phyloP scores from a whole-genome alignment of 2,888 invertebrate species.

The Drosophila emarginata region DNA sequence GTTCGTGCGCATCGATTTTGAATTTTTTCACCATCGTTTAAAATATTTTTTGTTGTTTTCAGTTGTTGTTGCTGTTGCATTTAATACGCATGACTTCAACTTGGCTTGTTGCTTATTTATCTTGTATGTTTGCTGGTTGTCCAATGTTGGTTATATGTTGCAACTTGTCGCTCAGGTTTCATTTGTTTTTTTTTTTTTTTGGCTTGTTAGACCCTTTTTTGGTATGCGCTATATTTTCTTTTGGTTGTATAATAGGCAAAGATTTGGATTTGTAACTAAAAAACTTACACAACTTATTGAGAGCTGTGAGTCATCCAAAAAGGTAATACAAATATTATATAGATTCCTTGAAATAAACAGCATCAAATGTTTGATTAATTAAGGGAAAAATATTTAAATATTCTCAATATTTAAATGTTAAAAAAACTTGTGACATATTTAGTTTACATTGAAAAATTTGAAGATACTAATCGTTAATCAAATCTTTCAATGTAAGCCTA shows the following conservation, averaged over 20 bases:
- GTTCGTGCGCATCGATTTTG: constrained; percentile 70
- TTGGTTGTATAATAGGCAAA: neutral
- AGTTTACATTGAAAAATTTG: too few species aligned
- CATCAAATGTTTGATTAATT: too few species aligned
- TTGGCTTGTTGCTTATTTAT: constrained; percentile 43
- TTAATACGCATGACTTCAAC: constrained; percentile 73
- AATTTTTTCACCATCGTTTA: constrained; percentile 41
- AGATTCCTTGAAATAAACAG: too few species aligned
- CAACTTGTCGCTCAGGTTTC: constrained; percentile 57
- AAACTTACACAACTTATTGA: neutral
- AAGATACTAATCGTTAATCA: too few species aligned
- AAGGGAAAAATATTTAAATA: too few species aligned
- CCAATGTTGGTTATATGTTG: constrained; percentile 29
- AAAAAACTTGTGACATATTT: too few species aligned
- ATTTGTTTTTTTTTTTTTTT: constrained; percentile 28
- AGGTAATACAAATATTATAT: too few species aligned
- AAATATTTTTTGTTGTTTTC: constrained; percentile 23
- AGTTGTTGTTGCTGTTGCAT: constrained; percentile 39
- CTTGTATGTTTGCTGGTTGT: constrained; percentile 38
- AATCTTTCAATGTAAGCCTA: too few species aligned
- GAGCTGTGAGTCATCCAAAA: too few species aligned
- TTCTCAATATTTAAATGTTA: too few species aligned
- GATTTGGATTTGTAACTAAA: neutral
- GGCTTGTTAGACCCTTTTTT: constrained; percentile 23
- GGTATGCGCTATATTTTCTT: constrained; percentile 3